Evolutionary conservation across 2,113 vertebrate species (phyloP).

Genomic region (Dendrocopos noguchii): DNA sequence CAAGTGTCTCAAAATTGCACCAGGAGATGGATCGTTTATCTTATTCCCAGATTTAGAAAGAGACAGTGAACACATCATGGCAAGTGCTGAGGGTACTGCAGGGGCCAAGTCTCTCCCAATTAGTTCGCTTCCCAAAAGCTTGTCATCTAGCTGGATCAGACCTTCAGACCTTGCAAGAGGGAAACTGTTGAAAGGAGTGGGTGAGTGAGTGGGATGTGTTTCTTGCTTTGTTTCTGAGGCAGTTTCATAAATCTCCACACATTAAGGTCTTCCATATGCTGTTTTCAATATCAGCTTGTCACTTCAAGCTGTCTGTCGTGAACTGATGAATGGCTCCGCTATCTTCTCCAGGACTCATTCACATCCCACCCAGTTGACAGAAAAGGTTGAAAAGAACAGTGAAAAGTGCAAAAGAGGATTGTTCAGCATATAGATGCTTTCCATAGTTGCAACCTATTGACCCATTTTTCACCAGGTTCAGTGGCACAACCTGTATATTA

Average conservation of each 20-base stretch:
- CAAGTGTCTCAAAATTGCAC: not conserved
- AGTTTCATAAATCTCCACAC: not conserved
- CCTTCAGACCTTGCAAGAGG: not conserved
- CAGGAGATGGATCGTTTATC: not conserved
- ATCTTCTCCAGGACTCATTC: not conserved
- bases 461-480: not conserved
- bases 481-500: not conserved
- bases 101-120: accelerated
- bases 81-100: not conserved
- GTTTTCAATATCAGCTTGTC: conserved; percentile 23
- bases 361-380: not conserved
- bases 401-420: not conserved
- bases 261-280: conserved; percentile 2
- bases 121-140: not conserved
- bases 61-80: not conserved
- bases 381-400: not conserved
- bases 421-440: not conserved
- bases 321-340: not conserved
- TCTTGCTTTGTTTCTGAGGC: not conserved
- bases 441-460: not conserved
- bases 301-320: not conserved
- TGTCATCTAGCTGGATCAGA: not conserved
- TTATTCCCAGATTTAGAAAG: not conserved
- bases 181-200: conserved; percentile 31
- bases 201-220: conserved; percentile 3